These are phyloP conservation scores for Anniella stebbinsi DNA, from an alignment of 2,797 vertebrate species.

Conservation along the genomic window DNA sequence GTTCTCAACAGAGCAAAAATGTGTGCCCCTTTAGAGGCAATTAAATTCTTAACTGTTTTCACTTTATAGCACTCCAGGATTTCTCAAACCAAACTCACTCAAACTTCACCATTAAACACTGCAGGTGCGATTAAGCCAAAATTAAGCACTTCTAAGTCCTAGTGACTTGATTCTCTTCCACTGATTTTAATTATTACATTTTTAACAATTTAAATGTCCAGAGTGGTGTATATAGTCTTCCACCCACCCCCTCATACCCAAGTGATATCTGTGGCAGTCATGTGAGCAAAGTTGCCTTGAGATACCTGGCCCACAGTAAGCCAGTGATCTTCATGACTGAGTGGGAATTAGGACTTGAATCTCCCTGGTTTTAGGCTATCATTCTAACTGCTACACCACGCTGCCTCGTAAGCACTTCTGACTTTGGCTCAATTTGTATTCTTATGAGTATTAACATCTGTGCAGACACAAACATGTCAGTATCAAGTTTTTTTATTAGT, in stretches of 20 bases:
- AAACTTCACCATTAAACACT: not conserved
- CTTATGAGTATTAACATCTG: too few relatives aligned
- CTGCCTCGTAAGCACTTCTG: not conserved
- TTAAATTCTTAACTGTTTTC: constrained; percentile 12
- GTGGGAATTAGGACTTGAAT: not conserved
- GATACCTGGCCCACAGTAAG: not conserved
- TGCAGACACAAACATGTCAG: too few relatives aligned
- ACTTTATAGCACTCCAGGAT: not conserved
- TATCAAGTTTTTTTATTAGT: not conserved
- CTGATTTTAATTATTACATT: not conserved
- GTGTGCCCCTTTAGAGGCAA: not conserved
- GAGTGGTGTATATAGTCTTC: not conserved
- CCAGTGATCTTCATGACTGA: not conserved
- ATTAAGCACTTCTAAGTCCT: not conserved
- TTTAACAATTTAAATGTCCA: not conserved
- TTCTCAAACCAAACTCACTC: not conserved
- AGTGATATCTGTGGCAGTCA: not conserved
- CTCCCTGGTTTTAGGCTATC: not conserved
- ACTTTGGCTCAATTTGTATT: not conserved
- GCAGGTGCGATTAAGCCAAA: not conserved
- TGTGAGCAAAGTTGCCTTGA: not conserved
- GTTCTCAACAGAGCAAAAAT: not conserved
- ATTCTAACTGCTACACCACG: not conserved
- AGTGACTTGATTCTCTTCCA: not conserved
- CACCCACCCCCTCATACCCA: not conserved